Evolutionary conservation across 1,140 invertebrate genomes (phyloP).

Genomic region (Cardiocondyla obscurior): DNA sequence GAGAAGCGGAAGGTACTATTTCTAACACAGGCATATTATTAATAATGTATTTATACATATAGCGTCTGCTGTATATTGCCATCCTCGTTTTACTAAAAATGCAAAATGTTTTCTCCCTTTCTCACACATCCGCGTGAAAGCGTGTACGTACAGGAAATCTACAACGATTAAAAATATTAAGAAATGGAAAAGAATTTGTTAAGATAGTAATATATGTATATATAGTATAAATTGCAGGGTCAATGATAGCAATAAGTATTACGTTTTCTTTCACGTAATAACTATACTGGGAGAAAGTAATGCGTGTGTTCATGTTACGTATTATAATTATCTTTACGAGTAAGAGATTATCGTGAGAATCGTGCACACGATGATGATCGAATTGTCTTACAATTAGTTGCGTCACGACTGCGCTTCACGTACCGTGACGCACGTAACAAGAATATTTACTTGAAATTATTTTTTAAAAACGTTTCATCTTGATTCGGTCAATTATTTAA

Average conservation of each 20-base stretch:
- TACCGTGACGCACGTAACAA: background rate
- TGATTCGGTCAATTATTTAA: no score
- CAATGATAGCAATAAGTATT: conserved; percentile 19
- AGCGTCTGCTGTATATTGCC: no score
- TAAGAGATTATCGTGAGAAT: conserved; percentile 30
- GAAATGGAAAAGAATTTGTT: background rate
- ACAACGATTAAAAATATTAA: background rate
- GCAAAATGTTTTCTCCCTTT: background rate
- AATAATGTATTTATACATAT: no score
- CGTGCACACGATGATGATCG: background rate
- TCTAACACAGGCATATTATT: no score
- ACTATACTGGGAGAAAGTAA: conserved; percentile 24
- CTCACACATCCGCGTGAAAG: no score
- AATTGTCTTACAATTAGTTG: conserved; percentile 4
- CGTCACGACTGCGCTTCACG: background rate
- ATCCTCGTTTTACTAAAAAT: no score
- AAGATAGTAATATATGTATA: no score
- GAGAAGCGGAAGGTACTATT: no score
- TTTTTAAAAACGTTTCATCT: background rate
- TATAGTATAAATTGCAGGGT: background rate
- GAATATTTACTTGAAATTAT: background rate
- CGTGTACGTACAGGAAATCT: no score
- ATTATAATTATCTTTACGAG: background rate
- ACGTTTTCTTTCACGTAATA: conserved; percentile 23
- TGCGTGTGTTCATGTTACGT: background rate